Conservation (phyloP, 2,888 invertebrate genomes). For the Amblyteles armatorius region DNA sequence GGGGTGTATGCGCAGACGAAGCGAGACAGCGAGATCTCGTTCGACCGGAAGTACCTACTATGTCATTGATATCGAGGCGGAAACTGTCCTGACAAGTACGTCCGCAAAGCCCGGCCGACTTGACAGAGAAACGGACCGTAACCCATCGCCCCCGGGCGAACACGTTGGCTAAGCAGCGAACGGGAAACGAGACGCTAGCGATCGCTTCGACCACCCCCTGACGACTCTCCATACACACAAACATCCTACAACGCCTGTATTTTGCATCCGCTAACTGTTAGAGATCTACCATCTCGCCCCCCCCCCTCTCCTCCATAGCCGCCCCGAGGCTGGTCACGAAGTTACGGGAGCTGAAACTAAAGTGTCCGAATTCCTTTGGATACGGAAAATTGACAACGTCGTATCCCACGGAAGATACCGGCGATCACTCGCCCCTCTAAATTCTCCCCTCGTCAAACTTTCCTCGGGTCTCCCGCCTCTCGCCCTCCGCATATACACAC, state of each 20-base stretch:
- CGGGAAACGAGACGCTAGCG: constrained; percentile 22
- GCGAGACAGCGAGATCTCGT: background rate
- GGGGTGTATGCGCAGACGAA: background rate
- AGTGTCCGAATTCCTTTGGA: constrained; percentile 43
- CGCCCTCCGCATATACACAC: background rate
- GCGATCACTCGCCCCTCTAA: background rate
- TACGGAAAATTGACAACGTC: constrained; percentile 44
- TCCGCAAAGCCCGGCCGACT: constrained; percentile 40
- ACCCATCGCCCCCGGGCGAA: constrained; percentile 39
- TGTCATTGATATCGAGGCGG: constrained; percentile 53
- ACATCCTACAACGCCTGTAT: background rate
- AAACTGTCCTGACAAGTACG: constrained; percentile 50
- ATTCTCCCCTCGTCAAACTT: background rate
- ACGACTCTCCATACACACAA: background rate
- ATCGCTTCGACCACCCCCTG: background rate
- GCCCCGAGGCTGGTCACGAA: constrained; percentile 22
- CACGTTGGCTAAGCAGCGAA: constrained; percentile 38
- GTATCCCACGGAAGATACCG: constrained; percentile 2
- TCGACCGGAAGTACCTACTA: constrained; percentile 27
- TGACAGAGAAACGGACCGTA: constrained; percentile 48
- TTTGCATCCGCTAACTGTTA: background rate
- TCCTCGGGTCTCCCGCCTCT: background rate
- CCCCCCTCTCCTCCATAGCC: background rate
- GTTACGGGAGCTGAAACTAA: constrained; percentile 21
- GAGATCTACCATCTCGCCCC: constrained; percentile 1